Percentiles rank a stretch among this genome's conserved stretches.
Conservation (phyloP, 2,888 invertebrate genomes). For the Acrobasis consociella region DNA sequence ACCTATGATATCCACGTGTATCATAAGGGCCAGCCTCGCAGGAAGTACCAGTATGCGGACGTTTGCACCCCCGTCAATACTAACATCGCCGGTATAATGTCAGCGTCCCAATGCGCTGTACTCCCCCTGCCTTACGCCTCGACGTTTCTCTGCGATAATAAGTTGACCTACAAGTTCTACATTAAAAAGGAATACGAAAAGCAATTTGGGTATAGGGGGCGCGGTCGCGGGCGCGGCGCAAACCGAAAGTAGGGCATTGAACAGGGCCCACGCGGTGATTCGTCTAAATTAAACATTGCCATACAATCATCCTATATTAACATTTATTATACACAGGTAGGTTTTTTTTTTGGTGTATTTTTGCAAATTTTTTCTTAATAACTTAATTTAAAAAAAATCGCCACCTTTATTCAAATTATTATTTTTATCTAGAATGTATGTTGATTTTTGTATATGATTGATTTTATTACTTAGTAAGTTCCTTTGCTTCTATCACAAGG, state of each 20-base stretch:
- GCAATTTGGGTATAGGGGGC: slow-evolving; percentile 19
- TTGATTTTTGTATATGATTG: no score
- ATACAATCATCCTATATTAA: no score
- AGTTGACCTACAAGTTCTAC: slow-evolving; percentile 47
- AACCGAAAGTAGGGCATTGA: not conserved
- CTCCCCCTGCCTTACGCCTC: slow-evolving; percentile 44
- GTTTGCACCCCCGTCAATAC: slow-evolving; percentile 44
- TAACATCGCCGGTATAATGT: slow-evolving; percentile 43
- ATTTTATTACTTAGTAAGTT: no score
- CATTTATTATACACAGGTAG: no score
- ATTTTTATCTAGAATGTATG: no score
- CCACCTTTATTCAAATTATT: no score
- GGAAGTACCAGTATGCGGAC: slow-evolving; percentile 52
- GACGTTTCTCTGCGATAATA: slow-evolving; percentile 37
- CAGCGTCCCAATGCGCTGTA: slow-evolving; percentile 43
- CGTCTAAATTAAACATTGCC: no score
- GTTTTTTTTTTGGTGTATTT: no score
- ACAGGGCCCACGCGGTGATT: not conserved
- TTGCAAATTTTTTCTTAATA: no score
- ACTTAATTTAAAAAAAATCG: no score
- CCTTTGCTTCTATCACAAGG: no score
- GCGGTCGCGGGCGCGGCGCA: slow-evolving; percentile 22
- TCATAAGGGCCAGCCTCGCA: slow-evolving; percentile 56
- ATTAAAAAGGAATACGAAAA: slow-evolving; percentile 37
- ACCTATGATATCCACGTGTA: slow-evolving; percentile 63